Evolutionary conservation across 2,113 vertebrate genomes (phyloP), one percentile per base, ranked within the genome.

Genomic region (Pygoscelis antarcticus): DNA sequence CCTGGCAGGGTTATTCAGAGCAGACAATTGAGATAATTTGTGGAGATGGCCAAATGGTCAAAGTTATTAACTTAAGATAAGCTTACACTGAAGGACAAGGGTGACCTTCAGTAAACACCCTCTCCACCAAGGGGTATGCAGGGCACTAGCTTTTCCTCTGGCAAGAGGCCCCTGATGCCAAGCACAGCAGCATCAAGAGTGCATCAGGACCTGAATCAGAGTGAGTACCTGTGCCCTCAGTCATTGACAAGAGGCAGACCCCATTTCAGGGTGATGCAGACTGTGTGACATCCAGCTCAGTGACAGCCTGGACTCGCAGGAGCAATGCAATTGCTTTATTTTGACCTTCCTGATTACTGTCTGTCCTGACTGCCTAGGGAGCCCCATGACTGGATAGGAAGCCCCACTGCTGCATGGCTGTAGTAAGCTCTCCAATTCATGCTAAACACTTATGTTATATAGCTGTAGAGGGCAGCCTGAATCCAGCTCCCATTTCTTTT

Each of bases 381-480:
- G 13, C 7, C 10, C 32, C 34, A 61, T 3, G 40, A 21, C 32
- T 47, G 29, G 18, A 8, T 0, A 40, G 19, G n/a, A 21, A 74
- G 34, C 11, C 32, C 38, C 4, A 3, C 2, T 51, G 25, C 22
- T 36, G 4, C 11, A 13, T 42, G 76, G 32, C 29, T 34, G 6
- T 29, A 25, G 44, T 19, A 52, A 83, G 13, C 27, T 65, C 46
- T 70, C 64, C 44, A 70, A 3, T 54, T 92, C 51, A 38, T 29
- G 25, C 16, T 58, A 58, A 92, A 70, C 68, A 58, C 8, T 92
- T 79, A 82, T 30, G 34, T 54, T 42, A 29, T 18, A 60, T 12
- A 90, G 80, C 76, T 97, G 86, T 83, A 95, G 95, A 91, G 94
- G 94, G 93, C 91, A 96, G 89, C 51, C 91, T 92, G 86, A 95